Evolutionary conservation across 2,888 invertebrate species (phyloP), one percentile per base, ranked within the genome.

Genomic region (Punctoribates punctum): DNA sequence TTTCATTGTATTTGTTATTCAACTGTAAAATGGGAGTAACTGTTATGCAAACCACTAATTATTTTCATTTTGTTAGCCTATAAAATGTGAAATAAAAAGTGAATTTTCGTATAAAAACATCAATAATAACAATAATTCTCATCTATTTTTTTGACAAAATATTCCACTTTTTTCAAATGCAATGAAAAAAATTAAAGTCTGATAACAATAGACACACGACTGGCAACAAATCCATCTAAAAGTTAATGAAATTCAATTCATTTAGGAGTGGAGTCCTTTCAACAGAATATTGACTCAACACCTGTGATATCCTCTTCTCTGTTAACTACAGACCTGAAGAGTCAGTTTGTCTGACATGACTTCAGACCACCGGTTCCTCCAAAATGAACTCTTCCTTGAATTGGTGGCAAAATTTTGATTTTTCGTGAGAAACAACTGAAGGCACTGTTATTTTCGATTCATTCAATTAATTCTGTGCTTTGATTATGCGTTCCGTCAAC

Each of bases 221-320:
- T 38, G 42, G 38, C 65, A 29, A 34, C 29, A n/a, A 34, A 65
- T 65, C 29, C 20, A 34, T 65, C 65, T 8, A 42, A 65, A 65
- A 65, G 34, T 65, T 65, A 34, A 34, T 29, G 27, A 34, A 65
- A 34, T 65, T 65, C 65, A 65, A 34, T 65, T 65, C 20, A 65
- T 38, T 34, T 65, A 23, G 38, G 15, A 15, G 25, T 65, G 8
- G 13, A 65, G 65, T 65, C 65, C 25, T 65, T 65, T 15, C 17
- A 34, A 23, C 6, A 34, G n/a, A 38, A 67, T 20, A 67, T 67
- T 34, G 20, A 38, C 42, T 67, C 34, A 67, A 67, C 67, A 42
- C 42, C 38, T 67, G 67, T 67, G 67, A 65, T 65, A 65, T 65
- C 34, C 65, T 23, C 34, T 65, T 15, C 65, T n/a, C 17, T 65